Base-by-base conservation (phyloP, 2,113 vertebrate species). In the Paracanthobrama guichenoti region DNA sequence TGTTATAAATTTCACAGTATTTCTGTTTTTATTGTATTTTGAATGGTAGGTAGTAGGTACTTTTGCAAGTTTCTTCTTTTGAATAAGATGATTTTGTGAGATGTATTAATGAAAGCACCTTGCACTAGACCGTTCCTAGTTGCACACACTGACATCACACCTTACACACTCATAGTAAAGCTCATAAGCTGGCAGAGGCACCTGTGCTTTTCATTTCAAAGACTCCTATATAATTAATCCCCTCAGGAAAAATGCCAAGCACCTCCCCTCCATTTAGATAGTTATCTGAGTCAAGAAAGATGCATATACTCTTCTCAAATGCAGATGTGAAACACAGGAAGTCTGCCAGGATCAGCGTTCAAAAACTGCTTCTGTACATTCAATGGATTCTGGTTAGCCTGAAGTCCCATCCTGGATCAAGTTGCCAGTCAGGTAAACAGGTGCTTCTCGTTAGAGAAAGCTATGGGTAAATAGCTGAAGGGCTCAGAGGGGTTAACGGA, bases 181-280 rank as follows among this genome's bases (percentile, higher is more conserved):
- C 59, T 28, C 31, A 3, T 26, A 78, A 57, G 46, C 39, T 42
- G 64, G 31, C 46, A 69, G 46, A 67, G 62, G 42, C 83, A 79
- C 74, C 74, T 84, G 83, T 9, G 76, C 53, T 46, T 71, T 79
- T 79, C 83, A 79, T 48, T 82, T 69, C n/a, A 71, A 53, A 57
- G 6, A 46, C 80, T 57, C 48, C 64, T 82, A 57, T 71, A 71
- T 72, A 71, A 82, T 71, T 82, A 82, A 82, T 71, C 31, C 28
- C 80, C 44, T 55, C 48, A 55, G 66, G 80, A 82, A 82, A 69
- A 72, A 71, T 69, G 48, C 79, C 66, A 55, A 20, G 42, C 11
- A 24, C 72, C 73, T 76, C 82, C 73, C 13, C 73, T 84, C 59
- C 73, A 53, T 66, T 84, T 84, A 77, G 72, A 84, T 26, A 2